Evolutionary conservation across 2,113 vertebrate species (phyloP).

Genomic region (Lophius piscatorius): DNA sequence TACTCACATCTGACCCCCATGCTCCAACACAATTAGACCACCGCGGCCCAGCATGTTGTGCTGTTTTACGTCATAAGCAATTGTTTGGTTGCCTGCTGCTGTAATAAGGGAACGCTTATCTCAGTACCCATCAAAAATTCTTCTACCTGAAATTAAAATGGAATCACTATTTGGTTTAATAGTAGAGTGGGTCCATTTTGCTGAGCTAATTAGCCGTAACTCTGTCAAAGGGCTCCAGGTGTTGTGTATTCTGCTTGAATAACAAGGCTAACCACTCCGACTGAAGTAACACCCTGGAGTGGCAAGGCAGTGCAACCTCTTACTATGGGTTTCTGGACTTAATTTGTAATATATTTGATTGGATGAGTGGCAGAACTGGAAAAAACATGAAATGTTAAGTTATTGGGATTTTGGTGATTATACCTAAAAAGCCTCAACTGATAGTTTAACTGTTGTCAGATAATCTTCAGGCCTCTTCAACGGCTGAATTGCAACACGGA

Average conservation of each 20-base stretch:
- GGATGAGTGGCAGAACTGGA: not conserved
- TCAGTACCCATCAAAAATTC: constrained; percentile 35
- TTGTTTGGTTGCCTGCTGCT: constrained; percentile 27
- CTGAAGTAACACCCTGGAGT: constrained; percentile 1
- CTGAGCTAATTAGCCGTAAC: constrained; percentile 65
- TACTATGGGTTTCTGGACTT: not conserved
- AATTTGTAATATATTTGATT: not conserved
- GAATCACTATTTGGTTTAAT: constrained; percentile 38
- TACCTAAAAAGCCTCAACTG: constrained; percentile 12
- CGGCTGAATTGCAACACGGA: not conserved
- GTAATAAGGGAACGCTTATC: constrained; percentile 22
- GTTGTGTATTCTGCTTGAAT: constrained; percentile 45
- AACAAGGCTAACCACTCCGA: constrained; percentile 24
- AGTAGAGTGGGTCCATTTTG: constrained; percentile 35
- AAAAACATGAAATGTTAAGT: not conserved
- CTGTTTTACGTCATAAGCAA: constrained; percentile 19
- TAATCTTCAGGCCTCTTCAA: constrained; percentile 22
- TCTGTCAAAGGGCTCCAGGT: constrained; percentile 67
- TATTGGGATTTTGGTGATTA: constrained; percentile 13
- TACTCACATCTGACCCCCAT: no score
- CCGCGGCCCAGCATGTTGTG: no score
- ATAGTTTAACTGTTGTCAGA: constrained; percentile 20
- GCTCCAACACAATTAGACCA: no score
- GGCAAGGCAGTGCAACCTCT: not conserved
- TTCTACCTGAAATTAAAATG: constrained; percentile 41